Evolutionary conservation across 2,888 invertebrate genomes (phyloP), one percentile per base, ranked within the genome.

Genomic region (Sialis fuliginosa): DNA sequence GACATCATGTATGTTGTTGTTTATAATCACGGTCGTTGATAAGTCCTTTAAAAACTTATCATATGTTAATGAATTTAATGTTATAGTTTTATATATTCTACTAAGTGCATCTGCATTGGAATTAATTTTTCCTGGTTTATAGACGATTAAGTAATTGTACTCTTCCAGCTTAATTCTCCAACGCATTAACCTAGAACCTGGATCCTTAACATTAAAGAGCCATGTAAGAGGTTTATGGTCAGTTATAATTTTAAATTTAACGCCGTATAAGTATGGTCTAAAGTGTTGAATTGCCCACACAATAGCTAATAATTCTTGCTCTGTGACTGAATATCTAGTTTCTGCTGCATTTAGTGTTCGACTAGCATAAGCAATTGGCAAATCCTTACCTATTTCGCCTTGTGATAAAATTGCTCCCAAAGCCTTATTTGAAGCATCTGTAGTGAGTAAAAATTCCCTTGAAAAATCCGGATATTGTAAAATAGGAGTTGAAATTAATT

Each of bases 231-330:
- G 50, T 37, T 40, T 35, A 42, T 54, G 52, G 42, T 53, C 53
- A 1, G 48, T 52, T 8, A 52, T 44, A 2, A 54, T 49, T n/a
- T 33, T 41, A 34, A 54, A 53, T 39, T 48, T 48, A 32, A 45
- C 42, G 10, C 54, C 55, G 34, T 44, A 51, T 9, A 56, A 22
- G 39, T 56, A 56, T 1, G 49, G 53, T 35, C 50, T 41, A 42
- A 52, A 56, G 45, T 50, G 42, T 40, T 52, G 49, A 12, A 34
- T 39, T 8, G 47, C 47, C 45, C 49, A 52, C 5, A 52, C 48
- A 32, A 52, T 52, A 5, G 52, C 50, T 42, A 52, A 45, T 8
- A 52, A 33, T 49, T 52, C 52, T 33, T 50, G 48, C 43, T 52
- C 49, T 1, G 46, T 48, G 1, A 48, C 48, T 12, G 30, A 44